These are phyloP conservation scores for Steinernema hermaphroditum DNA, from an alignment of 2,888 invertebrate genomes.

Conservation along the genomic window DNA sequence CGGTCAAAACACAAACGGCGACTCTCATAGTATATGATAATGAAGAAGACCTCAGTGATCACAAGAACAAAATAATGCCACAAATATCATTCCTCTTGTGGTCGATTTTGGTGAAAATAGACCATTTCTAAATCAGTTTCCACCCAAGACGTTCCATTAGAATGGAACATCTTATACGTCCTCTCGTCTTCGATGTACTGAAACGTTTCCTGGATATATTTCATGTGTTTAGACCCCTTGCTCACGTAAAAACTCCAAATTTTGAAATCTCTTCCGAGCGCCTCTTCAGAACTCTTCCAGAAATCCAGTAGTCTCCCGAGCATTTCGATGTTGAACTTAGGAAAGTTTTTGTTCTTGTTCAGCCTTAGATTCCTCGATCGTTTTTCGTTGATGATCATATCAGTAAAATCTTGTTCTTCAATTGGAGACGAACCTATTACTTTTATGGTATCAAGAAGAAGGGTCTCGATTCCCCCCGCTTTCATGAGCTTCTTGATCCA, in stretches of 20 bases:
- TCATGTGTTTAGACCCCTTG: background rate
- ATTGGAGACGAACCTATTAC: background rate
- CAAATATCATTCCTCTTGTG: too few relatives aligned
- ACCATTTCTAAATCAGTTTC: constrained; percentile 13
- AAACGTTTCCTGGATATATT: background rate
- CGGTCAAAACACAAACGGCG: too few relatives aligned
- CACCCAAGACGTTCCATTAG: background rate
- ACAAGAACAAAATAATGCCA: too few relatives aligned
- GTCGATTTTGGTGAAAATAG: too few relatives aligned
- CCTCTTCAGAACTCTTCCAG: background rate
- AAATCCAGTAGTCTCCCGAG: background rate
- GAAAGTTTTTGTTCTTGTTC: background rate
- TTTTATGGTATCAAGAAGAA: background rate
- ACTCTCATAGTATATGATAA: too few relatives aligned
- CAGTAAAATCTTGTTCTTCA: background rate
- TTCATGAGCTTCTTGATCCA: background rate
- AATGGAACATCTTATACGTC: background rate
- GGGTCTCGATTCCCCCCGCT: background rate
- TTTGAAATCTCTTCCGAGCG: background rate
- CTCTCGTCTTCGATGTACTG: background rate
- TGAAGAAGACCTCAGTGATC: too few relatives aligned
- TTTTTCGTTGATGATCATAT: background rate
- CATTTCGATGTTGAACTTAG: background rate
- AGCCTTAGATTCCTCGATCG: background rate
- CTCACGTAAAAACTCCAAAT: background rate